These are phyloP conservation scores for Heterotis niloticus DNA, from an alignment of 2,113 vertebrate species.

Conservation along the genomic window DNA sequence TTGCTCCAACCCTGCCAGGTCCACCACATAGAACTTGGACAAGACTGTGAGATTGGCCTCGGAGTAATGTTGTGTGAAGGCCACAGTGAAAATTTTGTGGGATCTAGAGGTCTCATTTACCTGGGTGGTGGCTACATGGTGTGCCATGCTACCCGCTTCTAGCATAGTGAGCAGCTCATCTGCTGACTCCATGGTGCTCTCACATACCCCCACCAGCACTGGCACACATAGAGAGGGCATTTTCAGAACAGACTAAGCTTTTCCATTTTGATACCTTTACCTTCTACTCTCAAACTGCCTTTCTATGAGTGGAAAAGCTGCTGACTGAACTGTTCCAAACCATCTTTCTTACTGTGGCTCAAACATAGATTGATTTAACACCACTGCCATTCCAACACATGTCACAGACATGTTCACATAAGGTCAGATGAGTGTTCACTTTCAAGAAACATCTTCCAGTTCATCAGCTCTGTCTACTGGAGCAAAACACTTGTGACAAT, in stretches of 20 bases:
- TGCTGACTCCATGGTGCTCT: slow-evolving; percentile 68
- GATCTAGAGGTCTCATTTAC: slow-evolving; percentile 86
- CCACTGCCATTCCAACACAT: background rate
- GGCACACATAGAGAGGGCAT: slow-evolving; percentile 33
- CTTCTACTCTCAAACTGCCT: too few species aligned
- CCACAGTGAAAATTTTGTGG: slow-evolving; percentile 81
- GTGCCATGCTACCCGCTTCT: slow-evolving; percentile 71
- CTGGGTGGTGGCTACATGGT: slow-evolving; percentile 72
- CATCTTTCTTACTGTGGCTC: too few species aligned
- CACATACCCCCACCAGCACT: slow-evolving; percentile 85
- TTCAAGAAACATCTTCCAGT: too few species aligned
- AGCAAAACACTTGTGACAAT: background rate
- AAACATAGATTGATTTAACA: too few species aligned
- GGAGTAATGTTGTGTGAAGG: slow-evolving; percentile 57
- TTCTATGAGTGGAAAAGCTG: too few species aligned
- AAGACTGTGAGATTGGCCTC: slow-evolving; percentile 43
- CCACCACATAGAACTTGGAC: slow-evolving; percentile 87
- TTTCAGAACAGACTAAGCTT: background rate
- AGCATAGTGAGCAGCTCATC: slow-evolving; percentile 77
- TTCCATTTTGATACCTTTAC: too few species aligned
- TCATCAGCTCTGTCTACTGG: background rate
- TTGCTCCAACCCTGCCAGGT: slow-evolving; percentile 84
- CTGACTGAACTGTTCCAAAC: too few species aligned
- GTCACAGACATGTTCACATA: too few species aligned
- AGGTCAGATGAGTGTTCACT: too few species aligned